phyloP scores from a whole-genome alignment of 2,113 vertebrate genomes.

The Tonatia bakeri region DNA sequence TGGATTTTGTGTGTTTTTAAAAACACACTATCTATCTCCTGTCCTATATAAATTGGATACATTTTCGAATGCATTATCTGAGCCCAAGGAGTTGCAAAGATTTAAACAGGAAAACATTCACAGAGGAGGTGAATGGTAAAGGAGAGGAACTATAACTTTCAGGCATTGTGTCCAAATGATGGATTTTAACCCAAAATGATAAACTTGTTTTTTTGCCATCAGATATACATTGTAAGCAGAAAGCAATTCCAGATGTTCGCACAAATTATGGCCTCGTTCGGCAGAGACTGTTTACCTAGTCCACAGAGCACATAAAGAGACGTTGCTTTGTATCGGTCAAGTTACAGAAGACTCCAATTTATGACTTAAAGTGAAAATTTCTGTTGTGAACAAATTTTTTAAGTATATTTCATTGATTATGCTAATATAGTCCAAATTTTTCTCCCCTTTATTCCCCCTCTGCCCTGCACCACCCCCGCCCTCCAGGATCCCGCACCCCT shows the following conservation, averaged over 20 bases:
- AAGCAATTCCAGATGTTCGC: conserved; percentile 48
- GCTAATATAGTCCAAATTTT: no score
- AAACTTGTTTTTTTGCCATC: conserved; percentile 27
- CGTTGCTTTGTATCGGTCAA: background rate
- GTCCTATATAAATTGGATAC: conserved; percentile 45
- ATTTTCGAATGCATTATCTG: conserved; percentile 41
- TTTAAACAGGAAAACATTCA: conserved; percentile 28
- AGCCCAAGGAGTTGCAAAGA: background rate
- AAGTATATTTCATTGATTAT: no score
- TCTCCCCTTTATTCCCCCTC: no score
- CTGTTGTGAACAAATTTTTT: background rate
- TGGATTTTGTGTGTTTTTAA: conserved; percentile 53
- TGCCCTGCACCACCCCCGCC: no score
- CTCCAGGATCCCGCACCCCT: no score
- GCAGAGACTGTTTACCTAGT: conserved; percentile 1
- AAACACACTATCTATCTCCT: conserved; percentile 29
- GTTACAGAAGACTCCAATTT: background rate
- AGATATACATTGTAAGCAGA: conserved; percentile 21
- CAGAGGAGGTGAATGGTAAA: background rate
- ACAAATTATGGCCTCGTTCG: conserved; percentile 47
- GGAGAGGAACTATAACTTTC: background rate
- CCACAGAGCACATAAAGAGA: background rate
- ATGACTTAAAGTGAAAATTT: background rate
- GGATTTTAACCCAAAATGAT: conserved; percentile 50
- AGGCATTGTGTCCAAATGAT: conserved; percentile 8